These are phyloP conservation scores for Enteromius paludinosus DNA, from an alignment of 2,797 vertebrate genomes.

Conservation along the genomic window DNA sequence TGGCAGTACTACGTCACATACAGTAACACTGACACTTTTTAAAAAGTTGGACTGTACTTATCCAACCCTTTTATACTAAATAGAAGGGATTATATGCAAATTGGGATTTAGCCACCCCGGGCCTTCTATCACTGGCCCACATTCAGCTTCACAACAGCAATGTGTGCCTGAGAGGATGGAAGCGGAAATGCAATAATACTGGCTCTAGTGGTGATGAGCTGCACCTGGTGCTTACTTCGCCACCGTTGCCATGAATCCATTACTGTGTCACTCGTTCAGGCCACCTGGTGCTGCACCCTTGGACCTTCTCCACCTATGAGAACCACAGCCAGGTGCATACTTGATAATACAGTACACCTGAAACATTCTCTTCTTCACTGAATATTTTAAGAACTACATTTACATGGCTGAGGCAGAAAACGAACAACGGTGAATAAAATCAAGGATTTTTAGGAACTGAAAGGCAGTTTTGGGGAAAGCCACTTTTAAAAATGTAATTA, in stretches of 20 bases:
- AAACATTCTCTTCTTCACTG: neutral
- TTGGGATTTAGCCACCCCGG: neutral
- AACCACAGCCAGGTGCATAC: constrained; percentile 10
- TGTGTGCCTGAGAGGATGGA: constrained; percentile 4
- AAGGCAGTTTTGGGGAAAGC: neutral
- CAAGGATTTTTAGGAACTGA: neutral
- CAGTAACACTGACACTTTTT: neutral
- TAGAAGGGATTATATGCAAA: constrained; percentile 2
- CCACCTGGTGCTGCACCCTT: constrained; percentile 22
- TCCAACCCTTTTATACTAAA: neutral
- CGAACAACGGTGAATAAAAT: neutral
- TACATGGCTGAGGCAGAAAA: neutral
- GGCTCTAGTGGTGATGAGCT: constrained; percentile 34
- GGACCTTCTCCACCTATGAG: constrained; percentile 18
- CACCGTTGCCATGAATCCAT: constrained; percentile 28
- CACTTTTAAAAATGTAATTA: neutral
- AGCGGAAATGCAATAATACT: constrained; percentile 1
- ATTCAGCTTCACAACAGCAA: constrained; percentile 18
- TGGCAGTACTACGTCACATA: neutral
- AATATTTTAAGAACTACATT: constrained; percentile 10
- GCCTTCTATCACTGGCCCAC: neutral
- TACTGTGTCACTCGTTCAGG: constrained; percentile 18
- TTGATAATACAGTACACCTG: constrained; percentile 11
- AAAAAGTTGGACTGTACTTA: constrained; percentile 5
- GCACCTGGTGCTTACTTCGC: constrained; percentile 45